phyloP scores from a whole-genome alignment of 2,113 vertebrate genomes.

The Zeus faber region DNA sequence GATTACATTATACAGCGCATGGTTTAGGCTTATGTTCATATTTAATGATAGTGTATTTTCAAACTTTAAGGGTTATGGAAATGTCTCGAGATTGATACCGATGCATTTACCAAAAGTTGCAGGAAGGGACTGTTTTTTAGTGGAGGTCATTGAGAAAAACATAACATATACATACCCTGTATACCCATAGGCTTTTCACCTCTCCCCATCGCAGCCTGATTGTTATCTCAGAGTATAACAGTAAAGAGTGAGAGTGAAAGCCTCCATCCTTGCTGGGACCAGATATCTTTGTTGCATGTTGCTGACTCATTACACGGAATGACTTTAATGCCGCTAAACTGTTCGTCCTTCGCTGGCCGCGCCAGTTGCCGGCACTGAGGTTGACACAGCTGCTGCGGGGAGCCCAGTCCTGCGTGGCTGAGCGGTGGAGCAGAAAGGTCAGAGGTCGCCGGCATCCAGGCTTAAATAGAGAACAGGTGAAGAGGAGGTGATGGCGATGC shows the following conservation, averaged over 20 bases:
- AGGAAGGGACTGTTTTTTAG: too few relatives aligned
- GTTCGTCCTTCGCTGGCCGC: conserved; percentile 65
- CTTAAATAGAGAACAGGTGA: conserved; percentile 76
- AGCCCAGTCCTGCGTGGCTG: conserved; percentile 54
- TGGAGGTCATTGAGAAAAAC: too few relatives aligned
- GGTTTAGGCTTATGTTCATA: too few relatives aligned
- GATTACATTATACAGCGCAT: too few relatives aligned
- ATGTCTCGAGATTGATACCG: too few relatives aligned
- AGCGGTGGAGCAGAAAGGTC: conserved; percentile 67
- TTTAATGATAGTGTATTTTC: too few relatives aligned
- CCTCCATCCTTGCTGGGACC: conserved; percentile 11
- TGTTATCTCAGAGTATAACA: too few relatives aligned
- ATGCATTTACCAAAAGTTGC: too few relatives aligned
- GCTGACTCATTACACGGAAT: conserved; percentile 60
- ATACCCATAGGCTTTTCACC: too few relatives aligned
- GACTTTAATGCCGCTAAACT: conserved; percentile 47
- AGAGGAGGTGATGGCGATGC: conserved; percentile 49
- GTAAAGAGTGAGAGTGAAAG: conserved; percentile 11
- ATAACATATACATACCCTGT: too few relatives aligned
- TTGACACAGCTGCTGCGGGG: conserved; percentile 76
- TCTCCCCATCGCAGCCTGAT: too few relatives aligned
- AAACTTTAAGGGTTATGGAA: too few relatives aligned
- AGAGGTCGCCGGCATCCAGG: conserved; percentile 68
- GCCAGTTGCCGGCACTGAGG: conserved; percentile 71
- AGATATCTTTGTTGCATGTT: conserved; percentile 26